Conservation (phyloP, 2,113 vertebrate species). For the Thermophis baileyi region DNA sequence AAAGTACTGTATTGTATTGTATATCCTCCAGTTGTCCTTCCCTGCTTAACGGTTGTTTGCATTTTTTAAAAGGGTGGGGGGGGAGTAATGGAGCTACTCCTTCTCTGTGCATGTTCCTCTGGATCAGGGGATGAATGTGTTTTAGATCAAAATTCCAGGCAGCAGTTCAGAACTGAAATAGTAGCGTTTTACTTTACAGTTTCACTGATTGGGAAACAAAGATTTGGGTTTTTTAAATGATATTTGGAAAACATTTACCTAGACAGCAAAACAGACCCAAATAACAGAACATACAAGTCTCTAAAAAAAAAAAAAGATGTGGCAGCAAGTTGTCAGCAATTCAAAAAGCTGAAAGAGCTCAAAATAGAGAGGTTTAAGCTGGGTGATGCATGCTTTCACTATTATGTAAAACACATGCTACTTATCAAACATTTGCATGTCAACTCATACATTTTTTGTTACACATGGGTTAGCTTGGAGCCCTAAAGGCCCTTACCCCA, state of each 20-base stretch:
- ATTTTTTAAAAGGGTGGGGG: not conserved
- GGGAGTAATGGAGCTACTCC: not conserved
- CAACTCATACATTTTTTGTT: constrained; percentile 50
- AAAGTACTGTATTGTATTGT: no score
- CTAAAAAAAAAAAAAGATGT: not conserved
- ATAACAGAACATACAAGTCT: not conserved
- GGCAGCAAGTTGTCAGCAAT: not conserved
- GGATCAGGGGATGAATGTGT: not conserved
- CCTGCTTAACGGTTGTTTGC: not conserved
- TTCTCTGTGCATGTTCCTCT: not conserved
- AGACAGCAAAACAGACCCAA: not conserved
- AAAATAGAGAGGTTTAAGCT: constrained; percentile 48
- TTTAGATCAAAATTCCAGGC: not conserved
- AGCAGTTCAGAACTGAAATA: not conserved
- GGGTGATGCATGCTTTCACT: constrained; percentile 33
- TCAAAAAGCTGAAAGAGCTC: not conserved
- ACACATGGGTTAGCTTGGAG: constrained; percentile 43
- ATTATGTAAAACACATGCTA: constrained; percentile 50
- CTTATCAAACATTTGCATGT: constrained; percentile 52
- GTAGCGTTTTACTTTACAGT: not conserved
- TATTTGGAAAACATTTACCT: not conserved
- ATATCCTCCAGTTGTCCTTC: not conserved
- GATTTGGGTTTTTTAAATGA: not conserved
- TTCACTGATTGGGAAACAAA: not conserved
- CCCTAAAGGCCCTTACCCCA: constrained; percentile 36